Evolutionary conservation across 2,888 invertebrate species (phyloP).

Genomic region (Prionchulus punctatus): DNA sequence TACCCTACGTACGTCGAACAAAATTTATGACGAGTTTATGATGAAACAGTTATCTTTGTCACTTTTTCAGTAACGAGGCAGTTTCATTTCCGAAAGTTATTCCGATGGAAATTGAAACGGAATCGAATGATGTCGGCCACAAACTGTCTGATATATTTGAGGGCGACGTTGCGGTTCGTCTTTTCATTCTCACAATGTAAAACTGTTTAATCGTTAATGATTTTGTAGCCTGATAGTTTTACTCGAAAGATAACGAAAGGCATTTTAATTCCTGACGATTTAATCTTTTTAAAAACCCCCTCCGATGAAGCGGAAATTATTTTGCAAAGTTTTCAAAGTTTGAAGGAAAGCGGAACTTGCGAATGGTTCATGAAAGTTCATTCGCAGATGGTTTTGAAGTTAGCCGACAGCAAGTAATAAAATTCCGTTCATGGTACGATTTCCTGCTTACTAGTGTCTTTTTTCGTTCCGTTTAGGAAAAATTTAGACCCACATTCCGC

Average conservation of each 20-base stretch:
- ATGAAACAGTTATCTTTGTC: too few relatives aligned
- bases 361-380: constrained; percentile 8
- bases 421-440: not conserved
- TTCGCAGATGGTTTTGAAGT: constrained; percentile 8
- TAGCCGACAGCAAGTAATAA: constrained; percentile 10
- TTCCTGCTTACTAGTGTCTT: not conserved
- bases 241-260: not conserved
- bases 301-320: not conserved
- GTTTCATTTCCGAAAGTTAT: too few relatives aligned
- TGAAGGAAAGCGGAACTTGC: too few relatives aligned
- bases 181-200: not conserved
- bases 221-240: too few relatives aligned
- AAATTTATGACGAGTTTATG: too few relatives aligned
- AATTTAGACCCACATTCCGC: constrained; percentile 8
- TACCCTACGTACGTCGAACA: too few relatives aligned
- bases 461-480: constrained; percentile 5
- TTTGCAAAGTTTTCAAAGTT: not conserved
- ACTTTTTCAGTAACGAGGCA: too few relatives aligned
- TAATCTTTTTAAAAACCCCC: not conserved
- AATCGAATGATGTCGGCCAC: too few relatives aligned
- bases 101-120: too few relatives aligned
- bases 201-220: not conserved
- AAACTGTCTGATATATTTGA: too few relatives aligned
- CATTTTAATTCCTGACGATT: not conserved
- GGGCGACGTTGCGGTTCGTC: too few relatives aligned